phyloP scores from a whole-genome alignment of 2,888 invertebrate species.

The Aethes cnicana region DNA sequence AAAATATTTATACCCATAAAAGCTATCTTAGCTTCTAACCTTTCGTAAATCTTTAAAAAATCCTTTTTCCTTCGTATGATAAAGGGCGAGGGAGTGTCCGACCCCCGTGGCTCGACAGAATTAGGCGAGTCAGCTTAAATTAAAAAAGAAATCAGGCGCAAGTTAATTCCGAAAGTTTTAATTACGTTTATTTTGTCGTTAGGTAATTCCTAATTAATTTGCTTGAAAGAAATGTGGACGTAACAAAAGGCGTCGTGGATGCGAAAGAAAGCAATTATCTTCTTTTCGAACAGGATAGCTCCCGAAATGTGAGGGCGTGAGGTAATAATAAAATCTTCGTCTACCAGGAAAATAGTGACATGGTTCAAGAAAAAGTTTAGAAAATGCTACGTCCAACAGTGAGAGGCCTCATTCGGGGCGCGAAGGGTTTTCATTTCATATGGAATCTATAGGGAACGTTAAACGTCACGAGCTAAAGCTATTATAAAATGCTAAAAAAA shows the following conservation, averaged over 20 bases:
- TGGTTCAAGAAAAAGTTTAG: no score
- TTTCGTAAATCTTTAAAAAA: slow-evolving; percentile 37
- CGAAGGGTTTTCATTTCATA: no score
- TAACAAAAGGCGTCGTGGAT: slow-evolving; percentile 16
- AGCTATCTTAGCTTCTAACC: slow-evolving; percentile 31
- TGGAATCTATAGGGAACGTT: no score
- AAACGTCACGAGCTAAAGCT: no score
- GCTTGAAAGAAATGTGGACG: slow-evolving; percentile 51
- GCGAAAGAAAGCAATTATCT: slow-evolving; percentile 17
- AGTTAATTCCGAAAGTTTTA: slow-evolving; percentile 78
- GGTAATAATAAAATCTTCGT: no score
- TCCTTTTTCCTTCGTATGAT: slow-evolving; percentile 55
- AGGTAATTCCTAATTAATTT: slow-evolving; percentile 67
- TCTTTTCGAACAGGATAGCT: slow-evolving; percentile 2
- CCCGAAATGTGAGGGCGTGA: no score
- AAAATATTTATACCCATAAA: slow-evolving; percentile 29
- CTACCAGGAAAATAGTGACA: no score
- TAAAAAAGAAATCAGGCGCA: slow-evolving; percentile 80
- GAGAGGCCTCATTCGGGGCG: no score
- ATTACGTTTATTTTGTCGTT: slow-evolving; percentile 80
- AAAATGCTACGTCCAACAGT: not conserved
- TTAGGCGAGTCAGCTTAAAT: slow-evolving; percentile 74
- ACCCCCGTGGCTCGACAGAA: slow-evolving; percentile 72
- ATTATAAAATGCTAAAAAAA: no score
- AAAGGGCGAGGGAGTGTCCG: slow-evolving; percentile 73